A percentile compares a stretch with the other conserved stretches of the same genome.
Evolutionary conservation across 2,113 vertebrate genomes (phyloP).

Genomic region (Grus americana): DNA sequence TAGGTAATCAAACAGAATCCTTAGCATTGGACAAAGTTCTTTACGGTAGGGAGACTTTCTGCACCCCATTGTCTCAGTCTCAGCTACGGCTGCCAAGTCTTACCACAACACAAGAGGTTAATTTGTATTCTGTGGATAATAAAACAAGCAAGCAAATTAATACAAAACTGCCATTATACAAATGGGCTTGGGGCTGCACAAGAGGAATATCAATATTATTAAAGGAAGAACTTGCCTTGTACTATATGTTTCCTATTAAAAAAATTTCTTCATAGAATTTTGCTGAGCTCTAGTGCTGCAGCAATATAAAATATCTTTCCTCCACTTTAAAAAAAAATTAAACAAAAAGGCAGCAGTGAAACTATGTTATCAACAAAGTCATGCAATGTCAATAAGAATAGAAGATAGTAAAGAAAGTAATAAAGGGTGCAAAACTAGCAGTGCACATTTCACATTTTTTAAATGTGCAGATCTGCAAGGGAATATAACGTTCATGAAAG

Average conservation of each 20-base stretch:
- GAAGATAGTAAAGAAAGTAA: background rate
- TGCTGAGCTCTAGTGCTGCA: background rate
- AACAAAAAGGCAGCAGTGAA: background rate
- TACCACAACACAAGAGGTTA: background rate
- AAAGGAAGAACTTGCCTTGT: background rate
- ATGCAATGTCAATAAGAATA: background rate
- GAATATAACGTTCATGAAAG: background rate
- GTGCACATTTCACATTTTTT: background rate
- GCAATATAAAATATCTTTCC: background rate
- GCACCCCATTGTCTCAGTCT: background rate
- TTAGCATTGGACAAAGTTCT: background rate
- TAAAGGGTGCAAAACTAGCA: background rate
- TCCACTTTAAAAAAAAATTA: background rate
- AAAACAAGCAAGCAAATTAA: background rate
- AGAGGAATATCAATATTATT: conserved; percentile 1
- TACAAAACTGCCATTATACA: background rate
- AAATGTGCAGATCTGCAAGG: background rate
- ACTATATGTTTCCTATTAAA: background rate
- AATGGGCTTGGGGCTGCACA: background rate
- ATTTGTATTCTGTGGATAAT: background rate
- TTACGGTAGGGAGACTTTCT: background rate
- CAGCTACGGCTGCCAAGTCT: background rate
- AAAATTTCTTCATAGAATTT: background rate
- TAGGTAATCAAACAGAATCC: background rate
- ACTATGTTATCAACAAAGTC: background rate